These are phyloP conservation scores for Phania funesta DNA, from an alignment of 2,888 invertebrate species.

Conservation along the genomic window DNA sequence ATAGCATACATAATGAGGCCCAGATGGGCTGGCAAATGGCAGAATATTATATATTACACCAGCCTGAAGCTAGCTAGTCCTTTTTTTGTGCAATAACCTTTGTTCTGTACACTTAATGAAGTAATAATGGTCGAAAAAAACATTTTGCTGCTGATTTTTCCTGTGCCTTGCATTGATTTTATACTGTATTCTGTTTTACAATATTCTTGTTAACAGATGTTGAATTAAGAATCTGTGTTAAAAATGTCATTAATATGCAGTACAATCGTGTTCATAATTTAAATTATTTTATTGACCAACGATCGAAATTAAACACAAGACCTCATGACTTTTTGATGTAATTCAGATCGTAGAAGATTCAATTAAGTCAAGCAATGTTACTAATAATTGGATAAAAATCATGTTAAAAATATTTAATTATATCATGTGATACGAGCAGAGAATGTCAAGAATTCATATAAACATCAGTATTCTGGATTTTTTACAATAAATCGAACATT, in stretches of 20 bases:
- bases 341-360: slow-evolving; percentile 11
- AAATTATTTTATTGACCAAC: slow-evolving; percentile 58
- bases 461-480: not conserved
- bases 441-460: not conserved
- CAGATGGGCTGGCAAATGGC: slow-evolving; percentile 11
- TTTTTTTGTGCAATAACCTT: slow-evolving; percentile 33
- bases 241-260: slow-evolving; percentile 62
- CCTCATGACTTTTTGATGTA: not conserved
- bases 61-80: slow-evolving; percentile 17
- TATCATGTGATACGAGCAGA: not conserved
- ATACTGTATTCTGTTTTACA: not conserved
- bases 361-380: slow-evolving; percentile 22
- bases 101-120: slow-evolving; percentile 48
- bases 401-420: slow-evolving; percentile 35
- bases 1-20: slow-evolving; percentile 19
- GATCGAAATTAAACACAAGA: slow-evolving; percentile 19
- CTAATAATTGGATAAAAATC: slow-evolving; percentile 32
- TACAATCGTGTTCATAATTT: slow-evolving; percentile 58
- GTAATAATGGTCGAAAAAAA: slow-evolving; percentile 52
- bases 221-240: slow-evolving; percentile 62
- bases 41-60: slow-evolving; percentile 14
- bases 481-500: not conserved
- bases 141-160: slow-evolving; percentile 8
- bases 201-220: slow-evolving; percentile 60
- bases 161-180: slow-evolving; percentile 12